Base-by-base conservation (phyloP, 2,797 vertebrate genomes). In the Tokudaia muenninki region DNA sequence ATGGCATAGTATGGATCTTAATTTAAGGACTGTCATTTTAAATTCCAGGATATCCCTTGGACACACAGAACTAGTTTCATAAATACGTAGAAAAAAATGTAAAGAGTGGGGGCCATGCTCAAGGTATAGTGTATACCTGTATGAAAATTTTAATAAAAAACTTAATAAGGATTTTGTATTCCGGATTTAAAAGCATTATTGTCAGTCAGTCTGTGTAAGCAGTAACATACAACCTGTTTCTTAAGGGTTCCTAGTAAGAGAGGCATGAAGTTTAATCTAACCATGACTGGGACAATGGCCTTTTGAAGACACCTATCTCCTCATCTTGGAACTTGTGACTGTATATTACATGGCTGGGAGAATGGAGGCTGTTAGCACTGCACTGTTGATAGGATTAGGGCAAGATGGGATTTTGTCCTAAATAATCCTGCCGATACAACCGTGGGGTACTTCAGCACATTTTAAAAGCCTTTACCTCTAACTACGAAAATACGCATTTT, bases 401-500 rank as follows among this genome's bases (percentile, higher is more conserved):
- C 82, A 82, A 52, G 8, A 50, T 19, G 65, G 12, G 10, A 63
- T 3, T 47, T 74, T 19, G 26, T 59, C n/a, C 37, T 70, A 57
- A 80, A 7, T 37, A 0, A 3, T 47, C 11, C 87, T 37, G 37
- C 21, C 3, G 24, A 31, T 13, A 31, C 6, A 44, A 83, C 31
- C 31, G 52, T 7, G 37, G 55, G 47, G 19, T 24, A 75, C 50
- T 13, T 55, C 41, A n/a, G 52, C 34, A 80, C 37, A 88, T 13
- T 77, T 92, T 6, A 87, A 95, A 70, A 59, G 19, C 83, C 9
- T 88, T 87, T 92, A 92, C 11, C 4, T 72, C 26, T 65, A 72
- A 87, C 82, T 95, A 6, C 83, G 4, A 97, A 93, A 79, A 59
- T 55, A 6, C 79, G 72, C 67, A 4, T 81, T 92, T 93, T n/a